Base-by-base conservation (phyloP, 2,888 invertebrate genomes). In the Apamea monoglypha region DNA sequence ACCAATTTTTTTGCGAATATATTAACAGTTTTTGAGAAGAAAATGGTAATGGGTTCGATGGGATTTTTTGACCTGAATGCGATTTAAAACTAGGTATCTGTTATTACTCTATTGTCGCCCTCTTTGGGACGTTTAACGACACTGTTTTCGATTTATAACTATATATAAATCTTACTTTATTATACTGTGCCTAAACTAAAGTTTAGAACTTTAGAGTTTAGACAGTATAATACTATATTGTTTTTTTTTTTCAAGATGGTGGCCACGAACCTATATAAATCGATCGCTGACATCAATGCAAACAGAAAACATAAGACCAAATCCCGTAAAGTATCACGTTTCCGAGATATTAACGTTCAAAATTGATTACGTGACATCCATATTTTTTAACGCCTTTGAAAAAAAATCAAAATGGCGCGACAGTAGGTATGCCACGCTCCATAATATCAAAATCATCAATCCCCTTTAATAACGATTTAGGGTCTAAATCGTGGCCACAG, bases 221-320 rank as follows among this genome's bases (percentile, higher is more conserved):
- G 25, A 56, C 56, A 25, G 10, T 25, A 56, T 53, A 53, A 21
- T 40, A n/a, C n/a, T 8, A 25, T 25, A 1, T 10, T 2, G 21
- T 25, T 56, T 53, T 53, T 59, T 12, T 25, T 53, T 59, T 14
- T n/a, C 56, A 12, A 14, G 4, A 59, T 59, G n/a, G 56, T 5
- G 0, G n/a, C 25, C 3, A 4, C n/a, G 1, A 1, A 5, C 25
- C 56, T n/a, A 4, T 12, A 25, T 4, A 56, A 10, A 25, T 56
- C 25, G 8, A 10, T 10, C 25, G 56, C 8, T 10, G 3, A 25
- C 25, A 25, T 56, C 12, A 56, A 56, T 56, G 10, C 0, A 25
- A 56, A 56, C 56, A 25, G n/a, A 56, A 4, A 56, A 56, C 1
- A 56, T 25, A 56, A 1, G 12, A 56, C n/a, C 56, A 56, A 12